A percentile compares a stretch with the other conserved stretches of the same genome.
These are phyloP conservation scores for Perca flavescens DNA, from an alignment of 2,113 vertebrate species.

Conservation along the genomic window DNA sequence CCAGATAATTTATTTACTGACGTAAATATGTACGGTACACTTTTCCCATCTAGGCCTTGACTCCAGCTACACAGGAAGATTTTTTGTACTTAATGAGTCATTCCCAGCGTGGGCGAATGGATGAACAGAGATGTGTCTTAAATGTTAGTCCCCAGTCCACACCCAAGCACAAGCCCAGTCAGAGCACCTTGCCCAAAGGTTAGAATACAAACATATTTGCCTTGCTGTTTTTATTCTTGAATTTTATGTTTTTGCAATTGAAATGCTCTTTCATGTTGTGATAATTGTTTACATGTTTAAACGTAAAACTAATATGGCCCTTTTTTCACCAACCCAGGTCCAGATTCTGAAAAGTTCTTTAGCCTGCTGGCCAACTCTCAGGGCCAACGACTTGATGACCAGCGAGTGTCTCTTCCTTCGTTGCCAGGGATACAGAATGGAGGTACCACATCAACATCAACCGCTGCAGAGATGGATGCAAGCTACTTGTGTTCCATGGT, in stretches of 20 bases:
- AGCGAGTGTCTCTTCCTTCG: conserved; percentile 82
- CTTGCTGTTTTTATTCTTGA: neutral
- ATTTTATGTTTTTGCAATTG: conserved; percentile 1
- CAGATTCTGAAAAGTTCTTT: conserved; percentile 87
- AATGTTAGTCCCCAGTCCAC: conserved; percentile 59
- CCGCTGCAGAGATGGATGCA: conserved; percentile 56
- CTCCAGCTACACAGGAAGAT: conserved; percentile 78
- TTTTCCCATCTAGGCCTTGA: conserved; percentile 32
- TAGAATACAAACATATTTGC: conserved; percentile 8
- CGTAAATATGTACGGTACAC: neutral
- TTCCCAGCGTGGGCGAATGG: conserved; percentile 84
- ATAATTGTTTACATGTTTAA: neutral
- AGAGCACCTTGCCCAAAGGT: conserved; percentile 62
- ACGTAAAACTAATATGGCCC: neutral
- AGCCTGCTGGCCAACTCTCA: conserved; percentile 86
- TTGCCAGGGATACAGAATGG: conserved; percentile 85
- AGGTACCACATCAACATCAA: conserved; percentile 70
- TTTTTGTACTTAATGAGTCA: conserved; percentile 86
- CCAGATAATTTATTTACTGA: neutral
- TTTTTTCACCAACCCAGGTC: conserved; percentile 30
- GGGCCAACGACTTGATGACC: conserved; percentile 87
- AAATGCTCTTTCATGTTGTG: neutral
- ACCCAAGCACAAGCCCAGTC: conserved; percentile 52
- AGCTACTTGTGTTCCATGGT: conserved; percentile 77
- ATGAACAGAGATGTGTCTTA: conserved; percentile 87